Percentiles rank a stretch among this genome's conserved stretches.
Evolutionary conservation across 2,888 invertebrate genomes (phyloP).

Genomic region (Galerucella calmariensis): DNA sequence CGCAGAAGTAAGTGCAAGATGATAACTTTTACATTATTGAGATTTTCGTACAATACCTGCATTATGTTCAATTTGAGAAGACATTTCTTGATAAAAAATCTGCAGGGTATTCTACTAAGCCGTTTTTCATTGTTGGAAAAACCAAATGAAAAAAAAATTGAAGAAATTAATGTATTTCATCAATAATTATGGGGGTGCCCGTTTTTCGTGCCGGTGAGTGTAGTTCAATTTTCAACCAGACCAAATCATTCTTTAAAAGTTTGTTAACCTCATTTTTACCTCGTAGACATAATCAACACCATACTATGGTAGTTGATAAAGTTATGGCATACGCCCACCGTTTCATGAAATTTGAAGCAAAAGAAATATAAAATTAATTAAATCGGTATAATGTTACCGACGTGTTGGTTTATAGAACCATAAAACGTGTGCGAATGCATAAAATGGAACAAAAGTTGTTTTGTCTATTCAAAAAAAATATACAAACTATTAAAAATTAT

Average conservation of each 20-base stretch:
- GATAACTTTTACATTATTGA: too few species aligned
- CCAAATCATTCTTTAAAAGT: neutral
- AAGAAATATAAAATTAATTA: neutral
- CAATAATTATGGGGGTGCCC: too few species aligned
- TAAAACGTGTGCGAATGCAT: conserved; percentile 2
- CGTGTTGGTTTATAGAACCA: conserved; percentile 7
- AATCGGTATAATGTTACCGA: neutral
- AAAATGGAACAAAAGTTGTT: neutral
- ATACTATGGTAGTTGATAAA: neutral
- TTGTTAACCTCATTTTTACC: conserved; percentile 4
- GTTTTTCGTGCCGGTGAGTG: too few species aligned
- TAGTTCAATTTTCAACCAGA: neutral
- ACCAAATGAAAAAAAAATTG: too few species aligned
- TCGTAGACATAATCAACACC: conserved; percentile 5
- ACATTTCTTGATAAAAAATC: too few species aligned
- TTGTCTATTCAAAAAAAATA: neutral
- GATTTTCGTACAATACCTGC: too few species aligned
- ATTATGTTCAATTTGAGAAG: too few species aligned
- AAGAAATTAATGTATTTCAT: too few species aligned
- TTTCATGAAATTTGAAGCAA: conserved; percentile 7
- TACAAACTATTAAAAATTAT: neutral
- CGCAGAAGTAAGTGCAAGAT: too few species aligned
- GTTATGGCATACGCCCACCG: conserved; percentile 10
- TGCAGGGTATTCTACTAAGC: too few species aligned
- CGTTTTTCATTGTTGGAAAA: too few species aligned